Evolutionary conservation across 1,140 invertebrate genomes (phyloP).

Genomic region (Cotesia vestalis): DNA sequence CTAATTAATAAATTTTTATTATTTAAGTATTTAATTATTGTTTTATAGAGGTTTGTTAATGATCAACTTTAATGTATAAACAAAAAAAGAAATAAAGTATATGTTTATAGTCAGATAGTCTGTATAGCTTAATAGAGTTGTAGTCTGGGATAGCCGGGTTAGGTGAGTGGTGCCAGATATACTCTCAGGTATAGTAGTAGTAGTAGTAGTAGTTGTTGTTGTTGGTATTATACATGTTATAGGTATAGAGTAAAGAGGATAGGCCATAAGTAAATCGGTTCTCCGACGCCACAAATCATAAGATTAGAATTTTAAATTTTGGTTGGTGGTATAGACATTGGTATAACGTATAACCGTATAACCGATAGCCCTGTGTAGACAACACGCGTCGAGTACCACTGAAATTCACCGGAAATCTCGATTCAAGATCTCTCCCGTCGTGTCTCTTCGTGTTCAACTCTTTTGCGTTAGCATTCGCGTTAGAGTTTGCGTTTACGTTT

Average conservation of each 20-base stretch:
- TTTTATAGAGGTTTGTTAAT: no score
- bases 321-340: slow-evolving; percentile 1
- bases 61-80: no score
- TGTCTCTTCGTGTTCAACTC: slow-evolving; percentile 16
- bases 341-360: no score
- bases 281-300: slow-evolving; percentile 60
- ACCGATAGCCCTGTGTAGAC: slow-evolving; percentile 21
- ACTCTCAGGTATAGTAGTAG: no score
- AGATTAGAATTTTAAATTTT: slow-evolving; percentile 67
- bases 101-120: neutral
- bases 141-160: slow-evolving; percentile 37
- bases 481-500: no score
- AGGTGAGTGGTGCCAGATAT: no score
- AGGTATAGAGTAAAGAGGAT: slow-evolving; percentile 47
- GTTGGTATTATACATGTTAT: no score
- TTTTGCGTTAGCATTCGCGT: slow-evolving; percentile 8
- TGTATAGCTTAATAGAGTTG: slow-evolving; percentile 60
- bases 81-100: no score
- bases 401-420: slow-evolving; percentile 60
- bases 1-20: no score
- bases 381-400: slow-evolving; percentile 48
- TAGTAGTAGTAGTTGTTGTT: no score
- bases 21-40: no score
- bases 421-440: slow-evolving; percentile 52
- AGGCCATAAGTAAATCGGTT: slow-evolving; percentile 47